A percentile compares a stretch with the other conserved stretches of the same genome.
Conservation (phyloP, 1,140 invertebrate genomes). For the Bombus terrestris region DNA sequence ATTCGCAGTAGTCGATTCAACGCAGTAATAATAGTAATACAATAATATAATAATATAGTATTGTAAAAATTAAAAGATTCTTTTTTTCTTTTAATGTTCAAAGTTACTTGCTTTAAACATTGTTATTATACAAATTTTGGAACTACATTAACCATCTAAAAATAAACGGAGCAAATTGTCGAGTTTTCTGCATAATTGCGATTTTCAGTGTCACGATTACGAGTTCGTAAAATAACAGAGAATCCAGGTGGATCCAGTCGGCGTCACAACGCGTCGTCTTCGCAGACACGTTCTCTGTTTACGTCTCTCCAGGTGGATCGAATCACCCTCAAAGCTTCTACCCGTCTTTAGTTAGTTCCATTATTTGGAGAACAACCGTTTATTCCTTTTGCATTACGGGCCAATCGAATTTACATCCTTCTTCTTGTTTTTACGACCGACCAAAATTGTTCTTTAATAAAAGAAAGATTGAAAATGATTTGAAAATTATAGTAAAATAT, state of each 20-base stretch:
- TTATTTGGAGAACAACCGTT: slow-evolving; percentile 59
- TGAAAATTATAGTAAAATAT: too few species aligned
- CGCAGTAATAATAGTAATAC: too few species aligned
- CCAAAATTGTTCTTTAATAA: not conserved
- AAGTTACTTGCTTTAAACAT: not conserved
- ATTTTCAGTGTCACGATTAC: slow-evolving; percentile 53
- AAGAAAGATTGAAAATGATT: not conserved
- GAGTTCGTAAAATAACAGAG: slow-evolving; percentile 56
- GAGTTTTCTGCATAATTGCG: slow-evolving; percentile 31
- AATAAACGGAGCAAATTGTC: not conserved
- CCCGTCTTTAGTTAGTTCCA: slow-evolving; percentile 60
- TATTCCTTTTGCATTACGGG: not conserved
- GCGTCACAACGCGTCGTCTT: slow-evolving; percentile 62
- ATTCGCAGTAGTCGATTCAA: too few species aligned
- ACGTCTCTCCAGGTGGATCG: slow-evolving; percentile 77
- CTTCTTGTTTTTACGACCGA: not conserved
- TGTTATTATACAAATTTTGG: not conserved
- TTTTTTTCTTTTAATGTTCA: too few species aligned
- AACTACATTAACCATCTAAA: not conserved
- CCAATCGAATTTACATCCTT: not conserved
- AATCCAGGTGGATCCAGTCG: slow-evolving; percentile 76
- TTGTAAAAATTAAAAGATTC: too few species aligned
- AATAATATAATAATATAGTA: too few species aligned
- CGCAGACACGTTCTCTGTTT: slow-evolving; percentile 73
- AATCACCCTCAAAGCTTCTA: slow-evolving; percentile 70